Conservation (phyloP, 2,888 invertebrate species). For the Lasioglossum marginatum region DNA sequence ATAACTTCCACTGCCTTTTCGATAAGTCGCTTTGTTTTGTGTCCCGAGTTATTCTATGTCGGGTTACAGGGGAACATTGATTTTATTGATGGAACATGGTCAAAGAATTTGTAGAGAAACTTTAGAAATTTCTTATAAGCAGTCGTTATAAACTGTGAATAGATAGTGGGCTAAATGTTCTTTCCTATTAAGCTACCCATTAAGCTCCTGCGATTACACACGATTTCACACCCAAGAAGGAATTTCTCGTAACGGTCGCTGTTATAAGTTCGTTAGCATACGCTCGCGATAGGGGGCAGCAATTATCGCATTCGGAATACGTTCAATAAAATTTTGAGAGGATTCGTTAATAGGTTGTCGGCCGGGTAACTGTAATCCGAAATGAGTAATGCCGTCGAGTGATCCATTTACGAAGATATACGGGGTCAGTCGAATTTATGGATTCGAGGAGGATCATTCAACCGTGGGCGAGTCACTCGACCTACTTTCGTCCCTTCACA, state of each 20-base stretch:
- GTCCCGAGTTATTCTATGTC: neutral
- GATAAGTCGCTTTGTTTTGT: neutral
- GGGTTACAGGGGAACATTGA: neutral
- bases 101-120: neutral
- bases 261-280: conserved; percentile 26
- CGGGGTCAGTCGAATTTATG: conserved; percentile 42
- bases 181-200: neutral
- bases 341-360: neutral
- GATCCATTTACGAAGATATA: conserved; percentile 53
- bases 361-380: conserved; percentile 36
- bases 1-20: neutral
- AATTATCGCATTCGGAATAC: conserved; percentile 28
- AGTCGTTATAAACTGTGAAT: neutral
- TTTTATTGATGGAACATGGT: neutral
- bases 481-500: conserved; percentile 20
- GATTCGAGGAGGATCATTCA: conserved; percentile 32
- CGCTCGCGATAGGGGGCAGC: conserved; percentile 29
- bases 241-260: conserved; percentile 27
- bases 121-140: neutral
- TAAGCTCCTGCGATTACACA: neutral
- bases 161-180: neutral
- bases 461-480: conserved; percentile 43
- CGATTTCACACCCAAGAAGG: conserved; percentile 15
- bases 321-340: conserved; percentile 22
- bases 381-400: conserved; percentile 43